phyloP scores from a whole-genome alignment of 2,797 vertebrate genomes.

The Girardinus metallicus region DNA sequence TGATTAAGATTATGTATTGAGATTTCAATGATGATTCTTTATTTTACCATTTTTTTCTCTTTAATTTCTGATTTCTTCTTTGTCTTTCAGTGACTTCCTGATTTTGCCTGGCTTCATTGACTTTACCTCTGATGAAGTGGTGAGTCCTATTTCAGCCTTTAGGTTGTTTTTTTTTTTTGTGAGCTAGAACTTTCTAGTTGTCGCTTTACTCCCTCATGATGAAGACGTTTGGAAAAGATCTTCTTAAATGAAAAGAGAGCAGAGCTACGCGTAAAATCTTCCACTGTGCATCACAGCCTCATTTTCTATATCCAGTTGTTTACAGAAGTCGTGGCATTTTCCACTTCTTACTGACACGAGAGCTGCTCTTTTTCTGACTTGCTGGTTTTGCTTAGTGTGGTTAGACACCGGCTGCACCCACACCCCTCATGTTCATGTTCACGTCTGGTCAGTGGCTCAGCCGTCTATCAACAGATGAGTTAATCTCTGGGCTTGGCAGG shows the following conservation, averaged over 20 bases:
- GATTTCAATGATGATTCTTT: not conserved
- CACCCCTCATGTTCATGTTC: conserved; percentile 57
- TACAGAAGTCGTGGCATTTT: conserved; percentile 32
- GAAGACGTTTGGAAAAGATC: not conserved
- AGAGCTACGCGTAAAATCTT: not conserved
- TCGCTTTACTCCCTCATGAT: not conserved
- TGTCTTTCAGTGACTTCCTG: conserved; percentile 90
- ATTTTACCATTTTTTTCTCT: not conserved
- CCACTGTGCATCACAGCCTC: conserved; percentile 15
- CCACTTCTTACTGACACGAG: conserved; percentile 14
- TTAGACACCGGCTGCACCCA: conserved; percentile 46
- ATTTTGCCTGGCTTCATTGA: conserved; percentile 97
- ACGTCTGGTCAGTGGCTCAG: conserved; percentile 47
- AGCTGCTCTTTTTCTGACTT: conserved; percentile 8
- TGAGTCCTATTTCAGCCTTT: conserved; percentile 74
- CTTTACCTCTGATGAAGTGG: conserved; percentile 95
- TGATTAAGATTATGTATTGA: conserved; percentile 2
- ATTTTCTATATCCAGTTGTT: conserved; percentile 25
- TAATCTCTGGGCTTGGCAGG: conserved; percentile 53
- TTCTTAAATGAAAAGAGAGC: not conserved
- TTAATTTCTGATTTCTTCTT: conserved; percentile 34
- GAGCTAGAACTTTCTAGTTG: not conserved
- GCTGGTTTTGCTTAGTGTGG: conserved; percentile 55
- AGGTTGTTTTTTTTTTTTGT: not conserved
- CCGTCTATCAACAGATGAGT: conserved; percentile 38